Base-by-base conservation (phyloP, 2,888 invertebrate genomes). In the Strigamia maritima region DNA sequence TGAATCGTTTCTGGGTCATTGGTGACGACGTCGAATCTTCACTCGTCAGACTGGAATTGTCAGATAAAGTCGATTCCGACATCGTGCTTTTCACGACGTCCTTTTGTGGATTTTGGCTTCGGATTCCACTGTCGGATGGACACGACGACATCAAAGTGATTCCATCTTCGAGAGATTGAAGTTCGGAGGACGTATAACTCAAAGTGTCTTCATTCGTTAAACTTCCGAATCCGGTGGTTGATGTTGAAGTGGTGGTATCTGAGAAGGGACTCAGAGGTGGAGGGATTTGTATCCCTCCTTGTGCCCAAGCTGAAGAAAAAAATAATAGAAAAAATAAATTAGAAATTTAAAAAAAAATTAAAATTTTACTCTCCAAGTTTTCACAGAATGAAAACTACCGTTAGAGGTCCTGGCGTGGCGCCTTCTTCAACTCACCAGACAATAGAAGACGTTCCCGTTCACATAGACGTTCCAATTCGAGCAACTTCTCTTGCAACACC, bases 401-500 rank as follows among this genome's bases (percentile, higher is more conserved):
- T 78, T 14, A 78, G 44, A 24, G n/a, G 40, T 31, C 60, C 60
- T 78, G 22, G 44, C 77, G 77, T 24, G 22, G 77, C 24, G 24
- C 24, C 24, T 40, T 77, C 40, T 22, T 38, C 40, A 80, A 83
- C 81, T 83, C 81, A 81, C 84, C 84, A 19, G 83, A 80, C 54
- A 85, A 80, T 60, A 95, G 89, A 84, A 95, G 94, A 79, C 93
- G 90, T 85, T 95, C 95, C 3, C 92, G 89, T 79, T 94, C 87
- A 82, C 92, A 92, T 7, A 95, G 88, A 79, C 93, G 90, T 85
- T 95, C 95, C 78, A 95, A 86, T 85, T 95, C 95, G 75, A 91
- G 90, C 90, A 94, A 91, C 86, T 95, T 94, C 74, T 90, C 90
- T 86, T 95, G 94, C 28, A 96, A 87, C 44, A 92, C 89, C 22